Conservation (phyloP, 2,797 vertebrate genomes). For the Microctenopoma lineatum region DNA sequence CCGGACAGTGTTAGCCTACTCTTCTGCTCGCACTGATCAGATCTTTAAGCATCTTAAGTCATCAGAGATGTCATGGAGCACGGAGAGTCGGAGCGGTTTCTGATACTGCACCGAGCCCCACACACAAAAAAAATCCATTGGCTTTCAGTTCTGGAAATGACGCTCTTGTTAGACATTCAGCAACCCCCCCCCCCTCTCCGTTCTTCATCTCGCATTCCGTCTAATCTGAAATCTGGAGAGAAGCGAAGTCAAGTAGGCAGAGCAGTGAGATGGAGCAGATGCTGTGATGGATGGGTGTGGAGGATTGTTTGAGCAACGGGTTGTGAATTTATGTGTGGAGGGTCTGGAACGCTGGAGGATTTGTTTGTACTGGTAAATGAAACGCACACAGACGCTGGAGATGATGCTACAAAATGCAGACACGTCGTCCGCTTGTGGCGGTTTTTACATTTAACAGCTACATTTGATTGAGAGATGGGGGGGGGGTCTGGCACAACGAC, state of each 20-base stretch:
- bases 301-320: conserved; percentile 6
- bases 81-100: neutral
- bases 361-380: neutral
- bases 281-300: conserved; percentile 14
- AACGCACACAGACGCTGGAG: neutral
- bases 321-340: conserved; percentile 1
- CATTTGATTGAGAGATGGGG: neutral
- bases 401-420: neutral
- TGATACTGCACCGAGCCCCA: conserved; percentile 10
- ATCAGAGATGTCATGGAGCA: conserved; percentile 16
- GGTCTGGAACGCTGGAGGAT: neutral
- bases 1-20: conserved; percentile 43
- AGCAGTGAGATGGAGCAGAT: conserved; percentile 18
- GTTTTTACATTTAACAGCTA: neutral
- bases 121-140: neutral
- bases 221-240: conserved; percentile 55
- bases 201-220: conserved; percentile 57
- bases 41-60: conserved; percentile 31
- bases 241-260: conserved; percentile 31
- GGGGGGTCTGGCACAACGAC: neutral
- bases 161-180: conserved; percentile 23
- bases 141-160: conserved; percentile 4
- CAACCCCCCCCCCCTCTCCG: neutral
- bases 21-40: conserved; percentile 37
- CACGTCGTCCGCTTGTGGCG: neutral